Evolutionary conservation across 2,888 invertebrate species (phyloP).

Genomic region (Smittia sp.): DNA sequence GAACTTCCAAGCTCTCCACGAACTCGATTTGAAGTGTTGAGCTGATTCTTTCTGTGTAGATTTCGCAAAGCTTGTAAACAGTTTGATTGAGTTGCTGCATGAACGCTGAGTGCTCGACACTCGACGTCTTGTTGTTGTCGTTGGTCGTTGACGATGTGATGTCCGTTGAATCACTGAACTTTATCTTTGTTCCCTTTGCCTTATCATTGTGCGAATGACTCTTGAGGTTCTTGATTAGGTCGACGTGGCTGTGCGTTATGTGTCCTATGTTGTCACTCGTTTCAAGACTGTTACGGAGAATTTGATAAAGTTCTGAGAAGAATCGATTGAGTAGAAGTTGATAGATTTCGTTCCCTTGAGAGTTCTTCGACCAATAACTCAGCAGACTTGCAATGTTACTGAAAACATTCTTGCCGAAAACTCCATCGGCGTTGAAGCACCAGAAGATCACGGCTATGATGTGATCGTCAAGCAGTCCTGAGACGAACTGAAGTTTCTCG

Average conservation of each 20-base stretch:
- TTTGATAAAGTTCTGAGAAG: slow-evolving; percentile 48
- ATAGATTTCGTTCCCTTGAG: slow-evolving; percentile 47
- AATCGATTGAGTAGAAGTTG: slow-evolving; percentile 46
- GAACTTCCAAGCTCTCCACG: slow-evolving; percentile 56
- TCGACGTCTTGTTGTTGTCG: slow-evolving; percentile 44
- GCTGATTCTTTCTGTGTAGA: slow-evolving; percentile 59
- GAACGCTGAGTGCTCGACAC: slow-evolving; percentile 42
- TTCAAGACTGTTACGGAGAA: slow-evolving; percentile 46
- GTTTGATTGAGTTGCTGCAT: slow-evolving; percentile 51
- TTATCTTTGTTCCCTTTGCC: slow-evolving; percentile 50
- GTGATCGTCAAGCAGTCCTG: slow-evolving; percentile 46
- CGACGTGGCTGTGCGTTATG: slow-evolving; percentile 52
- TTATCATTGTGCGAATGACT: slow-evolving; percentile 48
- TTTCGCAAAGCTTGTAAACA: slow-evolving; percentile 55
- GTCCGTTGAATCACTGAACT: slow-evolving; percentile 54
- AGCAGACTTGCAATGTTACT: slow-evolving; percentile 56
- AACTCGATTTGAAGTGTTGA: slow-evolving; percentile 54
- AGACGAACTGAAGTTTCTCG: slow-evolving; percentile 40
- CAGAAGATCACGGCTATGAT: slow-evolving; percentile 54
- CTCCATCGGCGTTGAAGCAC: slow-evolving; percentile 52
- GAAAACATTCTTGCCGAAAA: slow-evolving; percentile 54
- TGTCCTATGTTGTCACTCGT: slow-evolving; percentile 45
- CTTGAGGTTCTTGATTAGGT: slow-evolving; percentile 52
- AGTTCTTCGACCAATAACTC: slow-evolving; percentile 59
- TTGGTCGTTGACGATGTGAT: slow-evolving; percentile 46